These are phyloP conservation scores for Rhinichthys osculus DNA, from an alignment of 2,797 vertebrate species.

Conservation along the genomic window DNA sequence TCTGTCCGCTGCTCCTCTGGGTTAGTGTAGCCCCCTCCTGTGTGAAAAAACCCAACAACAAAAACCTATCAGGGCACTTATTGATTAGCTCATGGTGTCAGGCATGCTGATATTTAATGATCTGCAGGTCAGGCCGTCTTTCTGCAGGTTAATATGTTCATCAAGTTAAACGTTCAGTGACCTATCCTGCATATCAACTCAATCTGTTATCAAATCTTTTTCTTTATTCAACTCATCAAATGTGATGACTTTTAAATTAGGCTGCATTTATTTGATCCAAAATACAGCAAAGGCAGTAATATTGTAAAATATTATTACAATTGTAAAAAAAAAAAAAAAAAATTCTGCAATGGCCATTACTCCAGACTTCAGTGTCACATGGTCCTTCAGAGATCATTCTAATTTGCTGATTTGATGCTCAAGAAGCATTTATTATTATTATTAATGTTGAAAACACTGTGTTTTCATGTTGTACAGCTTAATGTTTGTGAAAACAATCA, in stretches of 20 bases:
- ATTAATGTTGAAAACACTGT: neutral
- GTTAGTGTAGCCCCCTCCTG: conserved; percentile 62
- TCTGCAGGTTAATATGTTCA: conserved; percentile 66
- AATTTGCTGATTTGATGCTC: neutral
- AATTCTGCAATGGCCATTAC: neutral
- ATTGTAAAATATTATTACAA: neutral
- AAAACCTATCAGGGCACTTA: conserved; percentile 76
- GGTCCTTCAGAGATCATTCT: neutral
- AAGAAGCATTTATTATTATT: neutral
- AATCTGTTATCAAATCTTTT: neutral
- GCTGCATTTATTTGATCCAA: neutral
- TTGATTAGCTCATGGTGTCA: conserved; percentile 77
- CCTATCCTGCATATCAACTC: neutral
- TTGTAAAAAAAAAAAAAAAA: too few species aligned
- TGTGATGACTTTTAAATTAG: neutral
- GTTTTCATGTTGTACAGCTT: neutral
- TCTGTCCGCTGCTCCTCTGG: conserved; percentile 73
- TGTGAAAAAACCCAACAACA: conserved; percentile 68
- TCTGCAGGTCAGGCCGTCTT: conserved; percentile 75
- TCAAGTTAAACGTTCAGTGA: neutral
- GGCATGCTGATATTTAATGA: conserved; percentile 75
- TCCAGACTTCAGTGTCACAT: too few species aligned
- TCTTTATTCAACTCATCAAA: neutral
- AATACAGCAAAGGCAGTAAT: neutral
- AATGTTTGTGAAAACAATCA: neutral